Percentiles rank a stretch among this genome's conserved stretches.
Conservation (phyloP, 2,797 vertebrate genomes). For the Chaunax sp. region DNA sequence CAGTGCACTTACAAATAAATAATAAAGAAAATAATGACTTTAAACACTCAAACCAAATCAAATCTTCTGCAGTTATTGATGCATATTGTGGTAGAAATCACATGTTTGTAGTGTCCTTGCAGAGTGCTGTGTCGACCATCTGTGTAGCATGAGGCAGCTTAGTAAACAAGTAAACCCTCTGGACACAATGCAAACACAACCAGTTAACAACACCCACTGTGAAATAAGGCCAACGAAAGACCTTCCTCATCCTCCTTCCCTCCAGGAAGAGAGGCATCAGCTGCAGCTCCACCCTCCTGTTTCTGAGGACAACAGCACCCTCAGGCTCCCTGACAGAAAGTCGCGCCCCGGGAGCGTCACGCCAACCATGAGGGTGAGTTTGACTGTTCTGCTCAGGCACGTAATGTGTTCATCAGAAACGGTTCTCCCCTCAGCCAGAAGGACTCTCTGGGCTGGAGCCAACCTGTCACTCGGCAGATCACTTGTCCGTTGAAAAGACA, state of each 20-base stretch:
- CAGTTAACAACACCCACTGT: slow-evolving; percentile 41
- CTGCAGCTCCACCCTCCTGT: slow-evolving; percentile 86
- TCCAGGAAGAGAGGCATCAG: slow-evolving; percentile 91
- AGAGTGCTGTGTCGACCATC: slow-evolving; percentile 47
- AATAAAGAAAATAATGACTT: background rate
- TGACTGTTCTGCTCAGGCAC: slow-evolving; percentile 33
- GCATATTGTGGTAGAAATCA: slow-evolving; percentile 3
- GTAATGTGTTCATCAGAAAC: slow-evolving; percentile 44
- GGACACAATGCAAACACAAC: slow-evolving; percentile 49
- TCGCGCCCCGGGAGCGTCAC: slow-evolving; percentile 87
- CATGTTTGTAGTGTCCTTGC: slow-evolving; percentile 39
- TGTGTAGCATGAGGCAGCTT: slow-evolving; percentile 57
- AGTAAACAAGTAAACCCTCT: slow-evolving; percentile 55
- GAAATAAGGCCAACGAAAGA: slow-evolving; percentile 65
- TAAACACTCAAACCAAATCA: background rate
- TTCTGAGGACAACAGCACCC: slow-evolving; percentile 83
- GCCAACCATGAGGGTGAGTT: slow-evolving; percentile 91
- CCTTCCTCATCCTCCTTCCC: slow-evolving; percentile 69
- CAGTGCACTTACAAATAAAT: too few relatives aligned
- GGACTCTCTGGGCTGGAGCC: slow-evolving; percentile 44
- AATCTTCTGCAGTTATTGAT: slow-evolving; percentile 18
- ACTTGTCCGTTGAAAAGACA: background rate
- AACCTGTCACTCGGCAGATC: slow-evolving; percentile 21
- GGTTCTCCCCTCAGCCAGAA: slow-evolving; percentile 46
- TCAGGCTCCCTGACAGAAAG: slow-evolving; percentile 88